Percentiles rank a stretch among this genome's conserved stretches.
These are phyloP conservation scores for Drosophila kambysellisi DNA, from an alignment of 2,888 invertebrate species.

Conservation along the genomic window DNA sequence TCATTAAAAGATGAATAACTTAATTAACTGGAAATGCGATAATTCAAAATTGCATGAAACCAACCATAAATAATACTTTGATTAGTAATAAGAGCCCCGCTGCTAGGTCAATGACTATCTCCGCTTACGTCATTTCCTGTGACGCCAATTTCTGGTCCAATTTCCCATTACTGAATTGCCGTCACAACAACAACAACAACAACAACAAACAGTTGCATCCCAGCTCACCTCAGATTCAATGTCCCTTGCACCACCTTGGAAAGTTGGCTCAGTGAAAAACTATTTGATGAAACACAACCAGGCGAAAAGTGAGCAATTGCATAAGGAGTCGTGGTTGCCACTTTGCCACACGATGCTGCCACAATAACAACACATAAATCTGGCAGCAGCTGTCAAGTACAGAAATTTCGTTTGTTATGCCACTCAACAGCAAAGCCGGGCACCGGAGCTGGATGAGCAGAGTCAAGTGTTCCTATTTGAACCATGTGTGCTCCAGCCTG, in stretches of 20 bases:
- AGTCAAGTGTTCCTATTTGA: not conserved
- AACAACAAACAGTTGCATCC: slow-evolving; percentile 15
- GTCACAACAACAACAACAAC: slow-evolving; percentile 7
- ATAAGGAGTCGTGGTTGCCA: slow-evolving; percentile 23
- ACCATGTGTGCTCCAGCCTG: not conserved
- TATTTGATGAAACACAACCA: slow-evolving; percentile 58
- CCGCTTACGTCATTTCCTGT: not conserved
- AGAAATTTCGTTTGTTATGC: slow-evolving; percentile 56
- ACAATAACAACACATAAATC: slow-evolving; percentile 68
- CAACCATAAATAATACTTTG: not conserved
- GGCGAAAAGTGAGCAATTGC: slow-evolving; percentile 35
- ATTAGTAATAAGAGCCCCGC: not conserved
- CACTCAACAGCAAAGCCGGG: slow-evolving; percentile 3
- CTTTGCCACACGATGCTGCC: slow-evolving; percentile 23
- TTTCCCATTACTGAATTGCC: slow-evolving; percentile 20
- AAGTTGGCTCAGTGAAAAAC: slow-evolving; percentile 30
- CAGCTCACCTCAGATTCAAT: slow-evolving; percentile 52
- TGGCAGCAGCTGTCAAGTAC: slow-evolving; percentile 72
- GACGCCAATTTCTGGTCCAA: not conserved
- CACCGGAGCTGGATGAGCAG: not conserved
- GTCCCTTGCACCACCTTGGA: slow-evolving; percentile 8
- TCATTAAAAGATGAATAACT: not conserved
- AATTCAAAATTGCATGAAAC: not conserved
- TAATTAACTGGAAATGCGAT: not conserved
- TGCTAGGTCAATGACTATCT: not conserved